Evolutionary conservation across 1,140 invertebrate species (phyloP).

Genomic region (Heliconius himera): DNA sequence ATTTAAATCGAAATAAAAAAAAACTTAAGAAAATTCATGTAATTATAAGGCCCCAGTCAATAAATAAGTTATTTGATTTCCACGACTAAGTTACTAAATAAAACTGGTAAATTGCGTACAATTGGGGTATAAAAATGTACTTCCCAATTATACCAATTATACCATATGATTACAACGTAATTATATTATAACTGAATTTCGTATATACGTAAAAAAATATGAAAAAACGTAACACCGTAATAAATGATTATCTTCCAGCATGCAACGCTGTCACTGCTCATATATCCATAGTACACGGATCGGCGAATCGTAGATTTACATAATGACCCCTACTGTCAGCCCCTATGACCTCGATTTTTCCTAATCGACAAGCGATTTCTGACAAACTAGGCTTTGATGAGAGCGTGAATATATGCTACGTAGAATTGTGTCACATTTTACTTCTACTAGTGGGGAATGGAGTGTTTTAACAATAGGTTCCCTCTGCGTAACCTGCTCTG

Average conservation of each 20-base stretch:
- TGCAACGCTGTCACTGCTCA: not conserved
- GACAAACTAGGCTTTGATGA: conserved; percentile 33
- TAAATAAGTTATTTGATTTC: too few species aligned
- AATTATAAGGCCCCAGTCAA: not conserved
- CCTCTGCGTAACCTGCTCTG: too few species aligned
- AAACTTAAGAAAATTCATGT: not conserved
- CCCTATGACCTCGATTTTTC: conserved; percentile 47
- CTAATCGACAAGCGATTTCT: conserved; percentile 41
- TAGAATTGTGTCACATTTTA: conserved; percentile 25
- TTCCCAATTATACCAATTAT: too few species aligned
- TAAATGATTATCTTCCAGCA: not conserved
- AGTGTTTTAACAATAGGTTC: too few species aligned
- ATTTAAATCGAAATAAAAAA: conserved; percentile 3
- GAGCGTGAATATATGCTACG: conserved; percentile 13
- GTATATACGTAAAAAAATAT: not conserved
- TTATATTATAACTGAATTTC: too few species aligned
- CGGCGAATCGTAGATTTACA: conserved; percentile 43
- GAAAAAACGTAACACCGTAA: not conserved
- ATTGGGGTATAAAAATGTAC: too few species aligned
- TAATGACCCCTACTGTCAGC: conserved; percentile 45
- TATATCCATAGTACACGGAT: conserved; percentile 33
- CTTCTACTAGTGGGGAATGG: not conserved
- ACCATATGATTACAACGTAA: too few species aligned
- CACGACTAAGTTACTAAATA: too few species aligned
- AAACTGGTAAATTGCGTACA: too few species aligned